Conservation (phyloP, 1,140 invertebrate species). For the Andrena cerasifolii region DNA sequence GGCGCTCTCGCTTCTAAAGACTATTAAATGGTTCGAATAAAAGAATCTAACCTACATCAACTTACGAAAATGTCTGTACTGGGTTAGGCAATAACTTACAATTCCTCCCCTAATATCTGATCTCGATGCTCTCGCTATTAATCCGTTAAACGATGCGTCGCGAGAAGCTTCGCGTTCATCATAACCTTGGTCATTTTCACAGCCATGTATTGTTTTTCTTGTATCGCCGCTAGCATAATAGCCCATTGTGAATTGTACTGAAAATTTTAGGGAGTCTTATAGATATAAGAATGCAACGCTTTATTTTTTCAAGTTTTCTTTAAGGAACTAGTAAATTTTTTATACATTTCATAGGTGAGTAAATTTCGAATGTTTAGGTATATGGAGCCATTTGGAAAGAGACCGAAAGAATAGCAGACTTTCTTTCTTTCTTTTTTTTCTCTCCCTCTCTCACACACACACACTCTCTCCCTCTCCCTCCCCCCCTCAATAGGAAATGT, state of each 20-base stretch:
- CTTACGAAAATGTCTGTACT: conserved; percentile 3
- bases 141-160: conserved; percentile 28
- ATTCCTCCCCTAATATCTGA: conserved; percentile 43
- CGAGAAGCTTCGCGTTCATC: conserved; percentile 29
- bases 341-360: not conserved
- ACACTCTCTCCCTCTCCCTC: too few species aligned
- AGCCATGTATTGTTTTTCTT: conserved; percentile 60
- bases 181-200: conserved; percentile 70
- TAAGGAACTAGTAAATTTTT: conserved; percentile 45
- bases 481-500: not conserved
- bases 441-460: too few species aligned
- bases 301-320: conserved; percentile 8
- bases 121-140: conserved; percentile 31
- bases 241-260: conserved; percentile 53
- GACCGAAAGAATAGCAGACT: conserved; percentile 3
- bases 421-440: conserved; percentile 34
- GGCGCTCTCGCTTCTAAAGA: conserved; percentile 18
- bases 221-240: conserved; percentile 62
- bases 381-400: conserved; percentile 21
- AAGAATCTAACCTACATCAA: not conserved
- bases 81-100: conserved; percentile 62
- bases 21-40: conserved; percentile 4
- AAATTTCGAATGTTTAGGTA: conserved; percentile 11
- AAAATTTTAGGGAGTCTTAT: not conserved
- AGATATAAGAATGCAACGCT: not conserved